A percentile compares a stretch with the other conserved stretches of the same genome.
Evolutionary conservation across 2,888 invertebrate genomes (phyloP).

Genomic region (Pseudeuparius sepicola): DNA sequence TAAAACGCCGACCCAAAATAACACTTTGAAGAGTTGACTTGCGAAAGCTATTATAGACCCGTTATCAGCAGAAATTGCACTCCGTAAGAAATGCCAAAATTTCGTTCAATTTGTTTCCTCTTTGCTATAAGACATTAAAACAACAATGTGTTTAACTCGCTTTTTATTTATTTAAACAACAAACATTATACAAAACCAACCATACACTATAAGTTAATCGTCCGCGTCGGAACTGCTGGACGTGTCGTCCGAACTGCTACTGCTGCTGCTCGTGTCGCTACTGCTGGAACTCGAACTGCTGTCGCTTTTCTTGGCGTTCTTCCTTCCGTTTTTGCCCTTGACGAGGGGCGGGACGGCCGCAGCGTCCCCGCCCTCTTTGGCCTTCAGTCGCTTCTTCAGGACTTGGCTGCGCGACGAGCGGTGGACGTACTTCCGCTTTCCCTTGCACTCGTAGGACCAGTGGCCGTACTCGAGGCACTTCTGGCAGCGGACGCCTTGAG

Average conservation of each 20-base stretch:
- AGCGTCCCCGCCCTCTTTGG: constrained; percentile 34
- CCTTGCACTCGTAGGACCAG: constrained; percentile 90
- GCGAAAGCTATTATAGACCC: no score
- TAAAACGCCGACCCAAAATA: constrained; percentile 34
- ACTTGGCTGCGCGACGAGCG: constrained; percentile 75
- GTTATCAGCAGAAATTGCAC: no score
- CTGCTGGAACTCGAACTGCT: constrained; percentile 20
- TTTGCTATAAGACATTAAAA: background rate
- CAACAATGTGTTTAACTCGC: constrained; percentile 1
- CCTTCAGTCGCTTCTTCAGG: constrained; percentile 57
- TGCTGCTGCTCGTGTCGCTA: constrained; percentile 12
- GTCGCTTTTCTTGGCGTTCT: constrained; percentile 18
- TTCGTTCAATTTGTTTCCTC: no score
- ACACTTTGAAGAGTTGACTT: constrained; percentile 36
- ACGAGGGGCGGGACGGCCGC: background rate
- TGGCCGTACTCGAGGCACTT: constrained; percentile 89
- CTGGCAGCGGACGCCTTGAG: constrained; percentile 73
- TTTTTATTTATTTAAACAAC: no score
- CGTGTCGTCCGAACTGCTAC: background rate
- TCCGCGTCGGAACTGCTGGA: background rate
- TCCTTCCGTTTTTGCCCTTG: constrained; percentile 14
- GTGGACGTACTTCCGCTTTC: constrained; percentile 79
- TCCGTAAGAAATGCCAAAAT: no score
- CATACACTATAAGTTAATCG: no score
- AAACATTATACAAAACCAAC: no score